Conservation (phyloP, 2,797 vertebrate genomes). For the Gallirallus australis region DNA sequence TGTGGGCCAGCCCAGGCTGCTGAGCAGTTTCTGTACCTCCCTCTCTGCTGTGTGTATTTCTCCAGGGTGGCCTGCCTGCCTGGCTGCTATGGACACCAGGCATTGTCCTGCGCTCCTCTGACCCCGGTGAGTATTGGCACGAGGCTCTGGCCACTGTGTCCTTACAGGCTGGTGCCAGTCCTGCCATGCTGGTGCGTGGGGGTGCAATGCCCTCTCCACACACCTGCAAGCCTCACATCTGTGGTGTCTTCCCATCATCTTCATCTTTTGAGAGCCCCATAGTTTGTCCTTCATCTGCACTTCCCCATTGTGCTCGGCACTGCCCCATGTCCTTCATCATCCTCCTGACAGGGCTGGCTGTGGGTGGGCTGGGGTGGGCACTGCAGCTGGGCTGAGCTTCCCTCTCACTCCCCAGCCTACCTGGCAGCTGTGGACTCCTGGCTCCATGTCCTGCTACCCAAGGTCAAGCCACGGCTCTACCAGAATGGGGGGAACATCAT, state of each 20-base stretch:
- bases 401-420: slow-evolving; percentile 82
- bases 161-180: not conserved
- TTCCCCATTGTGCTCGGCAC: fast-evolving
- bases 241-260: not conserved
- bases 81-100: slow-evolving; percentile 92
- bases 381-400: not conserved
- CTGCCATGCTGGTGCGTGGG: fast-evolving
- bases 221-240: fast-evolving
- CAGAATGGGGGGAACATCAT: slow-evolving; percentile 94
- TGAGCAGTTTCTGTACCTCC: not conserved
- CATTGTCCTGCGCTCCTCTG: slow-evolving; percentile 88
- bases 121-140: slow-evolving; percentile 82
- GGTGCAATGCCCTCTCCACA: not conserved
- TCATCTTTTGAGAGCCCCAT: not conserved
- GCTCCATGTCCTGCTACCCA: slow-evolving; percentile 89
- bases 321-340: not conserved
- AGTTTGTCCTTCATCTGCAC: not conserved
- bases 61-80: slow-evolving; percentile 92
- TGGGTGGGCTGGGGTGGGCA: not conserved
- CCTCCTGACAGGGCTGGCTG: not conserved
- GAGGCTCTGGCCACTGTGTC: not conserved
- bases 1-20: not conserved
- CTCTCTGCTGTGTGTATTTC: not conserved
- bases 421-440: slow-evolving; percentile 90
- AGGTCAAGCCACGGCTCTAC: slow-evolving; percentile 89